Base-by-base conservation (phyloP, 1,140 invertebrate genomes). In the Aphis craccivora region DNA sequence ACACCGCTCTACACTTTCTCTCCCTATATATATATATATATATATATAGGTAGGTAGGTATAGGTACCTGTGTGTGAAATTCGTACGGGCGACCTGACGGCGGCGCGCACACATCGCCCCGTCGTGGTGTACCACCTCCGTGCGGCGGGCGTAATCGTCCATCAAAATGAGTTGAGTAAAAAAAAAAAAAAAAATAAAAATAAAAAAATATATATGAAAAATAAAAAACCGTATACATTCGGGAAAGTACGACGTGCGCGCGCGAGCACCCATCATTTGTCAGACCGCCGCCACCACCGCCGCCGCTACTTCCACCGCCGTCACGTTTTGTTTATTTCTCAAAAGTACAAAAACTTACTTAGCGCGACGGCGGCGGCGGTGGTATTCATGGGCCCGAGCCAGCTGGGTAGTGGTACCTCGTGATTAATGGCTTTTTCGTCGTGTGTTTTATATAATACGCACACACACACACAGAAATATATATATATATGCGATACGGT, bases 291-390 rank as follows among this genome's bases (percentile, higher is more conserved):
- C 35, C 67, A 48, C 76, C 76, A 11, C 43, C 90, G 35, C 35
- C 51, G 22, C 51, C 55, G 5, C 60, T 67, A 6, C 84, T 45
- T 48, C 84, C 84, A 60, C 40, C 55, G n/a, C 43, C 90, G 90
- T 60, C 90, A 51, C 91, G 91, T 93, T 93, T 93, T 93, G 91
- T 93, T 93, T 93, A 86, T 93, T 93, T 93, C 91, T 86, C 91
- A 84, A 93, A 93, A 93, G 81, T 93, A 93, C 91, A 93, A 93
- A 93, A 93, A 93, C 91, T 93, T 86, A 86, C 91, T 93, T 86
- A 55, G 81, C 81, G 90, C 60, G 89, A 43, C 89, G 90, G 60
- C 60, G 55, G 53, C 37, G 37, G 37, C 53, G 55, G 90, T 43
- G 90, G 90, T n/a, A 81, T 91, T 91, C 90, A 81, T 43, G 60